Evolutionary conservation across 2,797 vertebrate genomes (phyloP), one percentile per base, ranked within the genome.

Genomic region (Paedocypris micromegethes): DNA sequence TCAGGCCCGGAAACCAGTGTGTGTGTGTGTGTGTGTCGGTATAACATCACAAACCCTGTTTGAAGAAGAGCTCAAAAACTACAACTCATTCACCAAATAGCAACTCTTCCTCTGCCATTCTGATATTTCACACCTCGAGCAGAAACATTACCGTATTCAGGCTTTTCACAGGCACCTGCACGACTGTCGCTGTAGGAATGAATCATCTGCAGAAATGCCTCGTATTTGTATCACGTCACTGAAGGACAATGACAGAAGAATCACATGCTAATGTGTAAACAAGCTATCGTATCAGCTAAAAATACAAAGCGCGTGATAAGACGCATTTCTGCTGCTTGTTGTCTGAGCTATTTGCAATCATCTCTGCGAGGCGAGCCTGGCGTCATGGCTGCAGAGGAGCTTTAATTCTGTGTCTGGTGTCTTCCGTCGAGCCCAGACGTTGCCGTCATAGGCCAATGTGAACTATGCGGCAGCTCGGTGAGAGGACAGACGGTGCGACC

Each of bases 371-470:
- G 23, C 23, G 23, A 23, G 23, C 23, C 23, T 23, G 23, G 23
- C 23, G 23, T 23, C 23, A 23, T 23, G 1, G 23, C 23, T 23
- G 23, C 23, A 23, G 23, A 23, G 23, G 23, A 23, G 23, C 23
- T 23, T 23, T 23, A 23, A 23, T 23, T 23, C 23, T 4, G 49
- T 58, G 51, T 57, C 41, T 49, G 62, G 2, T 46, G 51, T 61
- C 40, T 59, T 23, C 55, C 54, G 44, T 54, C 45, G 3, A 4
- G 3, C 7, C 60, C 9, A 61, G 43, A 55, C 52, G 58, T 69
- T 74, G 69, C 68, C 55, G 65, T 76, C 69, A 58, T 66, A 78
- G 58, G 57, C 54, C 54, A 62, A 58, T 78, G 77, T 77, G 73
- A 79, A 66, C 53, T 76, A 59, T 72, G 64, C 57, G 65, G 58